Evolutionary conservation across 1,140 invertebrate genomes (phyloP).

Genomic region (Eupeodes corollae): DNA sequence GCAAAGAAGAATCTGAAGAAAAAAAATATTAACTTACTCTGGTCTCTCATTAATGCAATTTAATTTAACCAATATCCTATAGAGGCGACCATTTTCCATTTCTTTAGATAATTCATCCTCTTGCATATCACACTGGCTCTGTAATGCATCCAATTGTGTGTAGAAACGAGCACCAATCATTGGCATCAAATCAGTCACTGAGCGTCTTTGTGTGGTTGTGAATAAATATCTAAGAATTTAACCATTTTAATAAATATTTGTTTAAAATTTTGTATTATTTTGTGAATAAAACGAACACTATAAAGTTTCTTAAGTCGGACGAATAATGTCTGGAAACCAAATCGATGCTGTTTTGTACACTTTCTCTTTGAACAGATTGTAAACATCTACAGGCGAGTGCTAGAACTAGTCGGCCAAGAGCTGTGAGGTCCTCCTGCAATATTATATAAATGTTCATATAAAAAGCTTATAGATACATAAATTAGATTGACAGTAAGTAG

Average conservation of each 20-base stretch:
- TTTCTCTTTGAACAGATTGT: slow-evolving; percentile 73
- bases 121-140: slow-evolving; percentile 73
- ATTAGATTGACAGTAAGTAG: too few relatives aligned
- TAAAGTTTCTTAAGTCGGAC: slow-evolving; percentile 83
- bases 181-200: slow-evolving; percentile 94
- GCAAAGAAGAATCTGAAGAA: not conserved
- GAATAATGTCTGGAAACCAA: slow-evolving; percentile 83
- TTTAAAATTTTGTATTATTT: slow-evolving; percentile 7
- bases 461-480: not conserved
- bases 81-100: slow-evolving; percentile 86
- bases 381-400: slow-evolving; percentile 83
- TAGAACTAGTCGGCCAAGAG: slow-evolving; percentile 82
- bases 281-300: slow-evolving; percentile 73
- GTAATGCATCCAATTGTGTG: slow-evolving; percentile 82
- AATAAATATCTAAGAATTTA: slow-evolving; percentile 57
- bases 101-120: slow-evolving; percentile 88
- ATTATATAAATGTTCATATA: not conserved
- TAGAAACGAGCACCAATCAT: slow-evolving; percentile 98
- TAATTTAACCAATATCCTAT: slow-evolving; percentile 82
- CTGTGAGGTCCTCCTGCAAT: slow-evolving; percentile 78
- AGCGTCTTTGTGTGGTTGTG: slow-evolving; percentile 55
- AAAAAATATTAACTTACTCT: slow-evolving; percentile 51
- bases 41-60: slow-evolving; percentile 87
- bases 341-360: slow-evolving; percentile 77
- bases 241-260: slow-evolving; percentile 1